Conservation (phyloP, 1,140 invertebrate species). For the Drosophila baimaii region DNA sequence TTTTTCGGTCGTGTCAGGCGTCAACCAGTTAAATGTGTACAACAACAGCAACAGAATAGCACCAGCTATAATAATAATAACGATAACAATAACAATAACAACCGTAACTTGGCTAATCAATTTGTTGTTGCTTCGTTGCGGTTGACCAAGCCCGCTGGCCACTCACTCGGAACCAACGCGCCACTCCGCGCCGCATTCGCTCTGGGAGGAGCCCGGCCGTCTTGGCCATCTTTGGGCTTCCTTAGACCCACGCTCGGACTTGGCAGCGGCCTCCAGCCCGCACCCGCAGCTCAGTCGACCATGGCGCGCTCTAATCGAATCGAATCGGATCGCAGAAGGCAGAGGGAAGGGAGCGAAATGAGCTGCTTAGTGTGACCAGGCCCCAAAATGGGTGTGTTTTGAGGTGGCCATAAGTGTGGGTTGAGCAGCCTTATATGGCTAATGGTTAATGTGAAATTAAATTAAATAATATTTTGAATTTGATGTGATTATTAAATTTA, state of each 20-base stretch:
- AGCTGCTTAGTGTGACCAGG: conserved; percentile 36
- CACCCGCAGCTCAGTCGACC: conserved; percentile 24
- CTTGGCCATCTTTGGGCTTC: conserved; percentile 19
- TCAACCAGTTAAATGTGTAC: conserved; percentile 63
- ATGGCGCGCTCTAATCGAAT: conserved; percentile 3
- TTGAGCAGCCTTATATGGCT: too few relatives aligned
- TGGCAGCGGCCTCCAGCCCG: neutral
- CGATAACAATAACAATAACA: conserved; percentile 31
- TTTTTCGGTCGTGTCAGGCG: conserved; percentile 43
- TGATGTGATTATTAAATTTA: too few relatives aligned
- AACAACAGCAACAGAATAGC: neutral
- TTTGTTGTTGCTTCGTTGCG: conserved; percentile 66
- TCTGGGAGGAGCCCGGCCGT: conserved; percentile 3
- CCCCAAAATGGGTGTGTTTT: conserved; percentile 10
- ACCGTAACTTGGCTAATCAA: conserved; percentile 63
- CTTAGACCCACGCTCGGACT: conserved; percentile 16
- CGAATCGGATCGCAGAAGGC: neutral
- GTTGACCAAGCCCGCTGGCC: conserved; percentile 72
- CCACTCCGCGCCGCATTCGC: conserved; percentile 19
- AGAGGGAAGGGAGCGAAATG: too few relatives aligned
- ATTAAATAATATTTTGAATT: neutral
- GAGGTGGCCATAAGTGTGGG: conserved; percentile 19
- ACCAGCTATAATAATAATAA: conserved; percentile 14
- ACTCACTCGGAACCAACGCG: conserved; percentile 62
- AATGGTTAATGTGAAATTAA: too few relatives aligned